phyloP scores from a whole-genome alignment of 2,113 vertebrate genomes.

The Hiodon tergisus region DNA sequence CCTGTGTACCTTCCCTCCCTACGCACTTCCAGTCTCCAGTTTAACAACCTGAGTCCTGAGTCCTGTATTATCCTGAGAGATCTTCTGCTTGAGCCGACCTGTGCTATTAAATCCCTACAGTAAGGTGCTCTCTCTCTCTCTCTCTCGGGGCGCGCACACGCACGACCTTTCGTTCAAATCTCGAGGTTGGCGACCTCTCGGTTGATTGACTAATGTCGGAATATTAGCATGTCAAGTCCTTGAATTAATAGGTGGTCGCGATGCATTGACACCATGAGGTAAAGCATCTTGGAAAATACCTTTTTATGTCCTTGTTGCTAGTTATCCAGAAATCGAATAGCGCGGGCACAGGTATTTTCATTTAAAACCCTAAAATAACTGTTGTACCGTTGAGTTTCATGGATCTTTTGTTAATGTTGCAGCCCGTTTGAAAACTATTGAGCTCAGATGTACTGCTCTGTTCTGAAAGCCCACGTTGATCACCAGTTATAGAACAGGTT shows the following conservation, averaged over 20 bases:
- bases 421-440: background rate
- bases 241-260: no score
- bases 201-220: background rate
- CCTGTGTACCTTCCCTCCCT: slow-evolving; percentile 13
- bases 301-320: no score
- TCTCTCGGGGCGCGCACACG: background rate
- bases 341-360: no score
- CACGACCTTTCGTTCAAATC: no score
- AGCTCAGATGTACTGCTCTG: no score
- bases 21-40: slow-evolving; percentile 73
- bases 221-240: background rate
- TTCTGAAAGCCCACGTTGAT: no score
- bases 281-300: no score
- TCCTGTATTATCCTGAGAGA: slow-evolving; percentile 78
- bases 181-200: background rate
- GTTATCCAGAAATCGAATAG: no score
- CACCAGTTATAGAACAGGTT: no score
- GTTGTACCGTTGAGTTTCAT: no score
- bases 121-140: slow-evolving; percentile 48
- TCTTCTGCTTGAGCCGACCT: slow-evolving; percentile 77
- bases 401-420: background rate
- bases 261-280: no score
- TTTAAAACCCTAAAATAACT: no score
- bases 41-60: slow-evolving; percentile 81
- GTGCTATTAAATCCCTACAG: slow-evolving; percentile 63